Evolutionary conservation across 1,140 invertebrate species (phyloP).

Genomic region (Papilio dardanus): DNA sequence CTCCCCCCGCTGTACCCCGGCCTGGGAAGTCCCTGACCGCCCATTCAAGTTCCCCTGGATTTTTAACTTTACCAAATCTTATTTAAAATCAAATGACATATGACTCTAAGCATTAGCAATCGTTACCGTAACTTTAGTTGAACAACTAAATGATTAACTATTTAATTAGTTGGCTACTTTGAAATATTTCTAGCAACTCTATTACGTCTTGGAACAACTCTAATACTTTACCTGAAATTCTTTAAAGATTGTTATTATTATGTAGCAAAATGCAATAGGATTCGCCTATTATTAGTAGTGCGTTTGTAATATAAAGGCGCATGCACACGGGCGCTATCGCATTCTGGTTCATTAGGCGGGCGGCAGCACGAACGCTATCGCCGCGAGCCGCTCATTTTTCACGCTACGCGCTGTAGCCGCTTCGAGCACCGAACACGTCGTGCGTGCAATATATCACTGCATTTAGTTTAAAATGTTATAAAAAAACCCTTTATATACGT

Average conservation of each 20-base stretch:
- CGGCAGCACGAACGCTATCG: conserved; percentile 54
- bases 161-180: too few relatives aligned
- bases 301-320: conserved; percentile 44
- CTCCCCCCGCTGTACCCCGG: conserved; percentile 48
- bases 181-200: too few relatives aligned
- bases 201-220: conserved; percentile 21
- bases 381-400: conserved; percentile 65
- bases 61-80: conserved; percentile 61
- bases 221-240: conserved; percentile 41
- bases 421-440: neutral
- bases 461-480: neutral
- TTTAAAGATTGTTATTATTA: too few relatives aligned
- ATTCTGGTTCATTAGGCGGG: conserved; percentile 73
- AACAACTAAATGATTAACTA: neutral
- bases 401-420: conserved; percentile 46
- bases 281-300: neutral
- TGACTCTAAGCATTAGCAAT: conserved; percentile 43
- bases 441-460: conserved; percentile 12
- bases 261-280: neutral
- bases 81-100: conserved; percentile 43
- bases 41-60: conserved; percentile 64
- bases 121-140: neutral
- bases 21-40: conserved; percentile 59
- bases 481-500: neutral
- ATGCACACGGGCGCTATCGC: conserved; percentile 62